Percentiles rank a stretch among this genome's conserved stretches.
Evolutionary conservation across 1,140 invertebrate species (phyloP).

Genomic region (Eriocheir sinensis): DNA sequence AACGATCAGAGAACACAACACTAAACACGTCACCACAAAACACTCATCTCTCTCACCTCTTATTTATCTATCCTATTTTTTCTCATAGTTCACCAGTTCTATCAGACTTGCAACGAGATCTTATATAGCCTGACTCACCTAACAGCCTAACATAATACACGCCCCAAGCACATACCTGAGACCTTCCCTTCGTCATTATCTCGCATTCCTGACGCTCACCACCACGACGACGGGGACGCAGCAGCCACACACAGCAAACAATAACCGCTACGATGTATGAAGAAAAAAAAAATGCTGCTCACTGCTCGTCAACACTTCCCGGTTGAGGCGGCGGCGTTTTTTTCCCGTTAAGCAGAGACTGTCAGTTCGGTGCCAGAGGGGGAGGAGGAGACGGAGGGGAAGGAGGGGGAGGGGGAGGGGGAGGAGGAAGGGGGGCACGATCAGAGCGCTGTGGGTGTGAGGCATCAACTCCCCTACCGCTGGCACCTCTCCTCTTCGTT

Average conservation of each 20-base stretch:
- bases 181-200: background rate
- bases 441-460: background rate
- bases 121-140: background rate
- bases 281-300: background rate
- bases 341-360: background rate
- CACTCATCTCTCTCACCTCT: no score
- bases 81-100: no score
- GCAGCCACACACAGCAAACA: background rate
- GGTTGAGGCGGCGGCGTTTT: background rate
- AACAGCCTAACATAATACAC: background rate
- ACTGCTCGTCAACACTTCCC: background rate
- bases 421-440: background rate
- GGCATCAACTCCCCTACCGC: background rate
- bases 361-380: background rate
- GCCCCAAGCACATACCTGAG: background rate
- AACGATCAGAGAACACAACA: no score
- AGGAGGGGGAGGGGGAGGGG: background rate
- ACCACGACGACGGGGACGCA: background rate
- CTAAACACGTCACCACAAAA: background rate
- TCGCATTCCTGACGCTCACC: background rate
- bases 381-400: background rate
- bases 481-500: slow-evolving; percentile 2
- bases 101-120: background rate
- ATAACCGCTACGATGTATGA: background rate
- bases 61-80: no score